A percentile compares a stretch with the other conserved stretches of the same genome.
Evolutionary conservation across 2,113 vertebrate genomes (phyloP).

Genomic region (Neolamprologus longior): DNA sequence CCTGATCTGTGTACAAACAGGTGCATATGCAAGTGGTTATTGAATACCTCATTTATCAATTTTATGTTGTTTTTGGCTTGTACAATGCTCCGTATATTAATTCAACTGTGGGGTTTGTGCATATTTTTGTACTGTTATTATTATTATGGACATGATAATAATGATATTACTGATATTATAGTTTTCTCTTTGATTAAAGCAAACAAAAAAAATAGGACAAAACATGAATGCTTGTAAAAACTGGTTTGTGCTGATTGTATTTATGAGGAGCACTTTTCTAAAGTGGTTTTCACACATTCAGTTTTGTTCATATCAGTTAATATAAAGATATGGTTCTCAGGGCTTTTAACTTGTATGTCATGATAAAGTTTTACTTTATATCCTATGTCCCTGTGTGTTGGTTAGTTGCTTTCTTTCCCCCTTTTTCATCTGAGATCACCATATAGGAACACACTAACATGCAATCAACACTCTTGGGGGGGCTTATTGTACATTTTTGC

Average conservation of each 20-base stretch:
- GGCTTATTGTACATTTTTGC: not conserved
- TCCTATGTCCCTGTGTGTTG: conserved; percentile 38
- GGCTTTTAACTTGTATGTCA: conserved; percentile 77
- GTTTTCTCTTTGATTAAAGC: conserved; percentile 69
- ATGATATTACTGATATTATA: conserved; percentile 73
- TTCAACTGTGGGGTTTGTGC: conserved; percentile 74
- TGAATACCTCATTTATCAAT: conserved; percentile 76
- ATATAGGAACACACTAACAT: not conserved
- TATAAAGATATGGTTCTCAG: conserved; percentile 78
- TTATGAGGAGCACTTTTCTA: conserved; percentile 76
- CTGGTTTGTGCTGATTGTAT: conserved; percentile 78
- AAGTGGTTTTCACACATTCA: conserved; percentile 71
- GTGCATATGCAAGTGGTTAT: conserved; percentile 74
- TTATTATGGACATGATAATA: conserved; percentile 69
- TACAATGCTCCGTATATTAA: conserved; percentile 73
- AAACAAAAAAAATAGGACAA: conserved; percentile 58
- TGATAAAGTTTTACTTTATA: conserved; percentile 80
- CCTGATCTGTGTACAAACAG: conserved; percentile 68
- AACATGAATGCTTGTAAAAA: conserved; percentile 72
- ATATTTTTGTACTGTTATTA: conserved; percentile 76
- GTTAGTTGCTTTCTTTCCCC: not conserved
- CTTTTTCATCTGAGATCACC: not conserved
- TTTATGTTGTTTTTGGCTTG: conserved; percentile 70
- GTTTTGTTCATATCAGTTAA: conserved; percentile 78
- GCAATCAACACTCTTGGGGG: not conserved